phyloP scores from a whole-genome alignment of 2,797 vertebrate species.

The Cygnus olor region DNA sequence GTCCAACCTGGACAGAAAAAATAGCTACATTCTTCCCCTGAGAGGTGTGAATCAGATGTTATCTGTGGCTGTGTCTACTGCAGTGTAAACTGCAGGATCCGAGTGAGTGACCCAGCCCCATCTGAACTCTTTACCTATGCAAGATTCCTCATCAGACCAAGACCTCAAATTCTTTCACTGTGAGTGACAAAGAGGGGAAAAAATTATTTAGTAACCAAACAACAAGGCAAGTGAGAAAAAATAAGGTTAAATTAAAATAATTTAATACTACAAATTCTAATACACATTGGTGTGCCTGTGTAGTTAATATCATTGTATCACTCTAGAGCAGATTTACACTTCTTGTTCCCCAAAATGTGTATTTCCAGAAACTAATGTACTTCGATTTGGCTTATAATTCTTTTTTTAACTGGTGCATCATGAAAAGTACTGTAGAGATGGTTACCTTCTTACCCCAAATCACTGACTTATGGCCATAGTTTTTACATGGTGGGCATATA shows the following conservation, averaged over 20 bases:
- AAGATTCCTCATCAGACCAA: neutral
- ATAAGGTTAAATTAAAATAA: neutral
- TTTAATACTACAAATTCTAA: neutral
- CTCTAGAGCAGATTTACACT: neutral
- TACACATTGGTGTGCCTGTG: fast-evolving
- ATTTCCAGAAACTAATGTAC: neutral
- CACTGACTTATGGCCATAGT: neutral
- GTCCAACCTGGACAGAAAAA: neutral
- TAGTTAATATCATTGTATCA: neutral
- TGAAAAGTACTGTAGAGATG: neutral
- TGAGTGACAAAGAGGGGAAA: neutral
- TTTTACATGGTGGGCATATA: neutral
- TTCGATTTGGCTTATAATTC: neutral
- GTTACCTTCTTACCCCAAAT: neutral
- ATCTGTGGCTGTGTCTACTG: neutral
- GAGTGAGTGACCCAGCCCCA: neutral
- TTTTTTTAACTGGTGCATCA: neutral
- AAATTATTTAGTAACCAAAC: neutral
- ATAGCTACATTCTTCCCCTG: neutral
- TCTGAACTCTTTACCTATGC: neutral
- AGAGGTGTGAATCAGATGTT: neutral
- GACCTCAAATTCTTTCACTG: too few species aligned
- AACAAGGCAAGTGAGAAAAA: neutral
- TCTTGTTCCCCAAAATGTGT: neutral
- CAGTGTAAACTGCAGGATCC: neutral